Evolutionary conservation across 2,797 vertebrate species (phyloP), one percentile per base, ranked within the genome.

Genomic region (Centropyge bicolor): DNA sequence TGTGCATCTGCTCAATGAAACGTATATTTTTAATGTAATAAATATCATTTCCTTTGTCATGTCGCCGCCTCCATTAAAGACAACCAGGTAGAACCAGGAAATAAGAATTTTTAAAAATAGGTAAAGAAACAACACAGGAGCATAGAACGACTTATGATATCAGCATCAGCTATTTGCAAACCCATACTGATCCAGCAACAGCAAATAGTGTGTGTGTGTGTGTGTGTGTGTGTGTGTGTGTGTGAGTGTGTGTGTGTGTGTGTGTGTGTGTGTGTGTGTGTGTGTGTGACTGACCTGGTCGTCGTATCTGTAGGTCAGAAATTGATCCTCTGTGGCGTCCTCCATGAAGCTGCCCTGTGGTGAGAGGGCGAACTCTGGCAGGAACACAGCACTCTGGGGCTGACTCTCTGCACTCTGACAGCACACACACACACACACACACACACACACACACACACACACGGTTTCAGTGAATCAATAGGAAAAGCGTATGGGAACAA

Each of bases 341-440:
- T 98, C 97, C 57, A 97, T 95, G 83, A 98, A 98, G 87, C 97
- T 98, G 79, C 97, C 97, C 92, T 98, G 97, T 6, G 97, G 97
- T 40, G 97, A 98, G 54, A 98, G 96, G 1, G 96, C 96, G 71
- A 97, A 98, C 93, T 98, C 97, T 0, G 97, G 97, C 84, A 98
- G 93, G 91, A 98, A 98, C 90, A 97, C 97, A 17, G 89, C 83
- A 46, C 94, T 94, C 73, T 97, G 96, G 35, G 95, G 90, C 83
- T 96, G 95, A 80, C 95, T 95, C 10, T 94, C 92, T 74, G 70
- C 74, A 40, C 80, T 81, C 97, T 97, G 92, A 78, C 77, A 61
- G 60, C 24, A 13, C 45, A 6, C 43, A 0, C 67, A 75, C 48
- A 70, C 27, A 78, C 13, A 65, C 4, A 68, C 74, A 41, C 79